phyloP scores from a whole-genome alignment of 2,888 invertebrate genomes.

The Notodonta dromedarius region DNA sequence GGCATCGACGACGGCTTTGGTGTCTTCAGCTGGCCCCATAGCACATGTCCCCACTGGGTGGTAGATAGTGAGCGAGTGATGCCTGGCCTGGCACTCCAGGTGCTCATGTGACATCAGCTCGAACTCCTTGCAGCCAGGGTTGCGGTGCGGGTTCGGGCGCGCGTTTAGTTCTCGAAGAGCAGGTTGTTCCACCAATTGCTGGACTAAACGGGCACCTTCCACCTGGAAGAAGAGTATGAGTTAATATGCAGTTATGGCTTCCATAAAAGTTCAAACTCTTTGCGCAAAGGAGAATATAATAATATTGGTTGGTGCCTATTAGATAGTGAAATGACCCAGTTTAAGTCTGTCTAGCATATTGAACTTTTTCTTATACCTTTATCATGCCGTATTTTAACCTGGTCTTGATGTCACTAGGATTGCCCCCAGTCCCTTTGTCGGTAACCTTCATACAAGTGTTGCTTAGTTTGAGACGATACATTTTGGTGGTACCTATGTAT shows the following conservation, averaged over 20 bases:
- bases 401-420: too few relatives aligned
- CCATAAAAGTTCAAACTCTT: too few relatives aligned
- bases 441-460: too few relatives aligned
- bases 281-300: too few relatives aligned
- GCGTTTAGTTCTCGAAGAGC: conserved; percentile 85
- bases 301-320: too few relatives aligned
- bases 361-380: too few relatives aligned
- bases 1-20: conserved; percentile 88
- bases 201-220: conserved; percentile 89
- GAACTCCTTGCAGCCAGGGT: conserved; percentile 87
- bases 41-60: conserved; percentile 93
- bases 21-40: conserved; percentile 86
- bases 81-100: conserved; percentile 89
- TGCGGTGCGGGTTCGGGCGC: conserved; percentile 85
- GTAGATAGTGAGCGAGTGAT: conserved; percentile 91
- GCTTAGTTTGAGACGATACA: too few relatives aligned
- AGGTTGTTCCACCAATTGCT: conserved; percentile 84
- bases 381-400: too few relatives aligned
- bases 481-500: neutral
- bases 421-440: too few relatives aligned
- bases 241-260: too few relatives aligned
- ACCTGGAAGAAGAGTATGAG: conserved; percentile 72
- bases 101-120: conserved; percentile 89
- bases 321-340: too few relatives aligned
- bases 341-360: too few relatives aligned